Evolutionary conservation across 1,140 invertebrate genomes (phyloP), one percentile per base, ranked within the genome.

Genomic region (Mactra quadrangularis): DNA sequence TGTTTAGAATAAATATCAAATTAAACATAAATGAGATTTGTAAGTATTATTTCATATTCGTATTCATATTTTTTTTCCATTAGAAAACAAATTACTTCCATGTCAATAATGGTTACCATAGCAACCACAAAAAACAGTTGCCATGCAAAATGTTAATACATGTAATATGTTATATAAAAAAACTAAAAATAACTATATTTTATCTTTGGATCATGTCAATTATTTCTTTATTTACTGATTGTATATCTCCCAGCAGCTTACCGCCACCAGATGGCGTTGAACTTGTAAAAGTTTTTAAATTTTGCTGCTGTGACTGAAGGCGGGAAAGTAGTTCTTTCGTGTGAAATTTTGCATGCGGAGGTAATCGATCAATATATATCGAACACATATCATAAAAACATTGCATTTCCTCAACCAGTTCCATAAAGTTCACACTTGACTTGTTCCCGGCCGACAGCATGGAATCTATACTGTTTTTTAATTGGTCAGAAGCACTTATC

Each of bases 301-400:
- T 95, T 83, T 96, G 94, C 27, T 96, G 96, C 90, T 97, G 96
- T 1, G 94, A 94, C 90, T 98, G 97, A 29, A 99, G 94, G 11
- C 96, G 94, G 0, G 96, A 95, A 3, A 98, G 95, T 71, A 98
- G 93, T 90, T 98, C 97, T 13, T 97, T 95, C 88, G 98, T 96
- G 86, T 97, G 97, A 91, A 98, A 97, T 76, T 97, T 96, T 33
- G 96, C 95, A 89, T 97, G 97, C 22, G 97, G 96, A 25, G 97
- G 95, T 83, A 97, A 81, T 33, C 90, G 87, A 68, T 92, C 91
- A 38, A 93, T 91, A 83, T 90, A 93, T 35, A 82, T 84, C 50
- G 86, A 90, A 87, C 91, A 93, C 70, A 90, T 71, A 55, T 85
- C 82, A 76, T 91, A 87, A 76, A 92, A 91, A 35, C 86, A 78